Evolutionary conservation across 2,888 invertebrate species (phyloP).

Genomic region (Pilophorus perplexus): DNA sequence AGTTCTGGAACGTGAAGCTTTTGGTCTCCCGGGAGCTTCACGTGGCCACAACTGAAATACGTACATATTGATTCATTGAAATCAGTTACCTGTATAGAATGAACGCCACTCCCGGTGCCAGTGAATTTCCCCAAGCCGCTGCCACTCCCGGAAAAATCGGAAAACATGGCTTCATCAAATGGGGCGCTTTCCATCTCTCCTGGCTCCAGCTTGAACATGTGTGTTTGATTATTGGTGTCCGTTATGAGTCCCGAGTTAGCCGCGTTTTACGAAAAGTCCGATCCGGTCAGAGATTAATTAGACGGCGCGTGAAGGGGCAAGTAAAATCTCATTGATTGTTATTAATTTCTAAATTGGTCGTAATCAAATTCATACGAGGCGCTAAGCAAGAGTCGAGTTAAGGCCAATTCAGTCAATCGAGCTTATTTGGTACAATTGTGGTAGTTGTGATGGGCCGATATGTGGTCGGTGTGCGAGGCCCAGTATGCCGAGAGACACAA

Average conservation of each 20-base stretch:
- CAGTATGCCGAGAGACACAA: constrained; percentile 45
- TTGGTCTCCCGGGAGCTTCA: too few relatives aligned
- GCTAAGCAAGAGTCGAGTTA: constrained; percentile 46
- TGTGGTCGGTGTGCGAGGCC: constrained; percentile 21
- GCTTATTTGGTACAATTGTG: constrained; percentile 46
- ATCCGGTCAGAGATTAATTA: constrained; percentile 24
- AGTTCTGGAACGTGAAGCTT: too few relatives aligned
- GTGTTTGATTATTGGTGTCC: too few relatives aligned
- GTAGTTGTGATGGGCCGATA: constrained; percentile 40
- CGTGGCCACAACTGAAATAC: too few relatives aligned
- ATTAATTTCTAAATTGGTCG: constrained; percentile 47
- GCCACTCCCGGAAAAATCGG: constrained; percentile 59
- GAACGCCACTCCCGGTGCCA: constrained; percentile 49
- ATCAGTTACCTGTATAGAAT: constrained; percentile 51
- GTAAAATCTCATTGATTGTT: constrained; percentile 46
- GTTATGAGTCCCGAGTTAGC: too few relatives aligned
- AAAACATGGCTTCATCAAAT: constrained; percentile 77
- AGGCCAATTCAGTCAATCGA: constrained; percentile 47
- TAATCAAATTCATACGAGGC: constrained; percentile 47
- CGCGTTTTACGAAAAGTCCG: neutral
- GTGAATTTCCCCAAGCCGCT: constrained; percentile 46
- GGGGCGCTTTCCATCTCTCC: constrained; percentile 51
- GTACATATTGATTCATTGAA: too few relatives aligned
- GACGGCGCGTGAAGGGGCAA: constrained; percentile 26
- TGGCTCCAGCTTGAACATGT: constrained; percentile 44